Evolutionary conservation across 2,113 vertebrate genomes (phyloP).

Genomic region (Thermophis baileyi): DNA sequence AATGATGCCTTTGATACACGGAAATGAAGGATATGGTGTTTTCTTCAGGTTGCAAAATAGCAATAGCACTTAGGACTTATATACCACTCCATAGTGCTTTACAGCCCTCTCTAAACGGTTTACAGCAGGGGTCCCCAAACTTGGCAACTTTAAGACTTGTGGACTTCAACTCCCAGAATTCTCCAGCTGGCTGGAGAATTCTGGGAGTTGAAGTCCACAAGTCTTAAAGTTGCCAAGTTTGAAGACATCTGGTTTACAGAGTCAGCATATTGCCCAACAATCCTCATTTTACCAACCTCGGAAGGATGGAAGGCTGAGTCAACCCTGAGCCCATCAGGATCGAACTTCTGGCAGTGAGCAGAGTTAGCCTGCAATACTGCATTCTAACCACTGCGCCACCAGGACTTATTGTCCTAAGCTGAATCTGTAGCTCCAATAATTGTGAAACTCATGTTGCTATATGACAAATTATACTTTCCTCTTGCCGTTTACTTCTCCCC

Average conservation of each 20-base stretch:
- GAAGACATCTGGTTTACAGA: too few relatives aligned
- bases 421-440: background rate
- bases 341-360: background rate
- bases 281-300: background rate
- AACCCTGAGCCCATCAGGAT: background rate
- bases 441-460: background rate
- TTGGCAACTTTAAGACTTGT: too few relatives aligned
- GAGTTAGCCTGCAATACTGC: background rate
- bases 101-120: too few relatives aligned
- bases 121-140: too few relatives aligned
- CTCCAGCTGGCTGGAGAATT: too few relatives aligned
- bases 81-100: too few relatives aligned
- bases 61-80: background rate
- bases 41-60: background rate
- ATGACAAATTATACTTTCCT: background rate
- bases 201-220: too few relatives aligned
- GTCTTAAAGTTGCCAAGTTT: too few relatives aligned
- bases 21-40: background rate
- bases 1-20: background rate
- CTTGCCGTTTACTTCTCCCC: too few relatives aligned
- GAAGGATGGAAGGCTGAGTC: background rate
- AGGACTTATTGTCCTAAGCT: background rate
- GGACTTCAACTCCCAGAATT: too few relatives aligned
- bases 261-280: too few relatives aligned
- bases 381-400: background rate